Evolutionary conservation across 2,797 vertebrate genomes (phyloP).

Genomic region (Brachyalestes nurse): DNA sequence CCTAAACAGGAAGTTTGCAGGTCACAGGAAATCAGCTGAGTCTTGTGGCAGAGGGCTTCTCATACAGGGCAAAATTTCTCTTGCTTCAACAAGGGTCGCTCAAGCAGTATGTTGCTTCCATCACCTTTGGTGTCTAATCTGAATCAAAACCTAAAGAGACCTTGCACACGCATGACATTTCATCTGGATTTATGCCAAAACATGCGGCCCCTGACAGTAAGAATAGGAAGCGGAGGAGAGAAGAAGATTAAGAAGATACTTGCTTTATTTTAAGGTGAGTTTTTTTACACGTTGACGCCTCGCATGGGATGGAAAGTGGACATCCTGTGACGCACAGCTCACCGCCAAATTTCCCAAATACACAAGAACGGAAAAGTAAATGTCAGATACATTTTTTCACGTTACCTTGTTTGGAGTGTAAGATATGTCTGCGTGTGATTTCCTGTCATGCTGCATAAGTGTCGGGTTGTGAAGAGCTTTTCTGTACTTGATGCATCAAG

Average conservation of each 20-base stretch:
- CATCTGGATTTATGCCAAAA: constrained; percentile 4
- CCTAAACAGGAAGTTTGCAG: constrained; percentile 41
- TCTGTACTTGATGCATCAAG: background rate
- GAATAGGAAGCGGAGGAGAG: background rate
- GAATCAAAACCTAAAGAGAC: background rate
- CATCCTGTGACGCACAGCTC: constrained; percentile 55
- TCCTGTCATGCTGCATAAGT: background rate
- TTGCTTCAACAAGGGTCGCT: background rate
- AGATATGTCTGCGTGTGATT: background rate
- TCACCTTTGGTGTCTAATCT: background rate
- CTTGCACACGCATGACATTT: background rate
- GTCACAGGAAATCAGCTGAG: constrained; percentile 58
- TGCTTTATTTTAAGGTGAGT: background rate
- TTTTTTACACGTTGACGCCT: constrained; percentile 30
- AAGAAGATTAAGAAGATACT: constrained; percentile 13
- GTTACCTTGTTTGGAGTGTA: background rate
- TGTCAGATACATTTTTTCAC: constrained; percentile 40
- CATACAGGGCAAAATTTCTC: constrained; percentile 21
- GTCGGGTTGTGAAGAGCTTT: background rate
- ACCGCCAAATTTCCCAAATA: constrained; percentile 50
- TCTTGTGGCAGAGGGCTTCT: constrained; percentile 47
- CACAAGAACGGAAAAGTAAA: constrained; percentile 55
- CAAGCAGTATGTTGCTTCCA: constrained; percentile 12
- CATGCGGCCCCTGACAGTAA: background rate
- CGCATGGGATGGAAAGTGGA: constrained; percentile 50